Evolutionary conservation across 2,797 vertebrate genomes (phyloP), one percentile per base, ranked within the genome.

Genomic region (Synaphobranchus kaupii): DNA sequence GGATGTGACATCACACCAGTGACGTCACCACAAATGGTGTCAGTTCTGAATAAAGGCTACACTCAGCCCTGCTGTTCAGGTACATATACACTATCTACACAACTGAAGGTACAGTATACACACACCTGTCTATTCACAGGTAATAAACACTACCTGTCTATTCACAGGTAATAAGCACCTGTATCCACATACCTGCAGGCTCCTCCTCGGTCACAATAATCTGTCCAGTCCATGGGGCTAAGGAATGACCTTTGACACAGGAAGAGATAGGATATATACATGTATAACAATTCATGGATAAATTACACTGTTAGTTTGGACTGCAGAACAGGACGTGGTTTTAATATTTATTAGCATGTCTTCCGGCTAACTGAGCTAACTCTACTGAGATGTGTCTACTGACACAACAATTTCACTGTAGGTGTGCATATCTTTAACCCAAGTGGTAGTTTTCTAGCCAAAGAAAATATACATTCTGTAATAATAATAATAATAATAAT

Each of bases 131-230:
- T 50, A 50, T 50, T 50, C 50, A 50, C 58, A 60, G 58, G 17
- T 60, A 60, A 60, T 50, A 60, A 71, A 6, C 50, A 50, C 10
- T 50, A 50, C 50, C 50, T 50, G 50, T 10, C 50, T 50, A 50
- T 50, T 50, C 50, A 50, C 58, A 60, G 58, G 17, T 60, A 60
- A 60, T 50, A 60, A 71, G 12, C 68, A 68, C 76, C 48, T 34
- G 50, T 8, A 20, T 31, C 39, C 22, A 84, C 31, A 58, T 92
- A 99, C 98, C 98, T 92, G 97, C 95, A 83, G 98, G 95, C 87
- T 99, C 99, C 91, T 99, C 99, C 93, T 99, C 99, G 13, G 99
- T 99, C 89, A 99, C 99, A 94, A 98, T 99, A 92, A 99, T 99
- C 94, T 99, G 97, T 60, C 98, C 99, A 22, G 99, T 99, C 97